Evolutionary conservation across 2,797 vertebrate species (phyloP), one percentile per base, ranked within the genome.

Genomic region (Periophthalmus magnuspinnatus): DNA sequence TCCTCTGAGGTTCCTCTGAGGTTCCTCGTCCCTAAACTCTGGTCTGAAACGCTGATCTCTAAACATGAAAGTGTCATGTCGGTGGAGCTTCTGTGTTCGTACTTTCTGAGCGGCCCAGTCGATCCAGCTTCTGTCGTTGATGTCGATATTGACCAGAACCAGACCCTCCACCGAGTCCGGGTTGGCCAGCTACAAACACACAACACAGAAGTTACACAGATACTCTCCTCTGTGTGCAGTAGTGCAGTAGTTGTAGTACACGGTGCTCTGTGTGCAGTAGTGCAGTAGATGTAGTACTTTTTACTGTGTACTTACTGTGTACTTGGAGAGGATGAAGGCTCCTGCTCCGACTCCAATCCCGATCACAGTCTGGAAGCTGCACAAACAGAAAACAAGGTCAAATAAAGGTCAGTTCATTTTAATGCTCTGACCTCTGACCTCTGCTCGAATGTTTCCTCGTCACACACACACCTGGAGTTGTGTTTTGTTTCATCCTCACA

Each of bases 61-160:
- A 38, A 10, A 38, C 38, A 38, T 6, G 38, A 6, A 6, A 5
- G 2, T 38, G 6, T 38, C 38, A 38, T 38, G 13, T 55, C n/a
- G 55, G 8, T 21, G 57, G 1, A 32, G 62, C 56, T 33, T 6
- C 47, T 21, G 16, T 65, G 62, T 33, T 1, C 16, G 52, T 72
- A 96, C 96, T 94, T 96, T 97, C 76, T 97, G 95, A 64, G 95
- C 95, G 2, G 96, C 96, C 96, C 96, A 97, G 79, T 97, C 96
- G 77, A 97, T 96, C 96, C 96, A 97, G 24, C 95, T 95, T 67
- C 95, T 93, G 75, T 95, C 94, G 57, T 95, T 94, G 21, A 93
- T 91, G 83, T 96, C 95, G 22, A 96, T 94, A 89, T 97, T 97
- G 85, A 97, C 62, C 85, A 97, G 93, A 68, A 97, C 95, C 78